phyloP scores from a whole-genome alignment of 1,140 invertebrate genomes.

The Andricus grossulariae region DNA sequence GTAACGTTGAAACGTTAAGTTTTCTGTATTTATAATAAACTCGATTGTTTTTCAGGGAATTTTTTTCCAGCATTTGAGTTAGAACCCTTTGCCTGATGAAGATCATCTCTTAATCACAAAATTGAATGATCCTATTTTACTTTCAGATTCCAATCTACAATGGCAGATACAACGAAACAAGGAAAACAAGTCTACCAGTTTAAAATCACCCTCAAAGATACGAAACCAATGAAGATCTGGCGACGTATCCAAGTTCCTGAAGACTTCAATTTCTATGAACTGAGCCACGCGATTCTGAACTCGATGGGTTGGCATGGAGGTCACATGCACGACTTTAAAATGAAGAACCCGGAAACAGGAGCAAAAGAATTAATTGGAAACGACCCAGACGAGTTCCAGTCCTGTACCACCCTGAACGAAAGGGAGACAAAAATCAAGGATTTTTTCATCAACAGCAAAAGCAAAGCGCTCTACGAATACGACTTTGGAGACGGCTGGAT shows the following conservation, averaged over 20 bases:
- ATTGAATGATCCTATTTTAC: too few species aligned
- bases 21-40: too few species aligned
- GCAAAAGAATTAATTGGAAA: background rate
- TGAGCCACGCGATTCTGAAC: background rate
- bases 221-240: conserved; percentile 19
- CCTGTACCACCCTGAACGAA: background rate
- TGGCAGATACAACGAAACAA: background rate
- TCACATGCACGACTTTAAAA: conserved; percentile 7
- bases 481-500: conserved; percentile 32
- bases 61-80: too few species aligned
- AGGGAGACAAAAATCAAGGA: conserved; percentile 15
- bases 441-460: conserved; percentile 12
- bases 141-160: too few species aligned
- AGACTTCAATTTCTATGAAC: conserved; percentile 3
- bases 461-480: conserved; percentile 12
- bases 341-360: background rate
- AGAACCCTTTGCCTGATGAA: too few species aligned
- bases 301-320: conserved; percentile 24
- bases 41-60: too few species aligned
- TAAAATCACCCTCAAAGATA: background rate
- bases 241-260: background rate
- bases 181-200: conserved; percentile 33
- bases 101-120: too few species aligned
- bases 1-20: too few species aligned
- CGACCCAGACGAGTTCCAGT: background rate